Evolutionary conservation across 2,888 invertebrate genomes (phyloP).

Genomic region (Xestia sexstrigata): DNA sequence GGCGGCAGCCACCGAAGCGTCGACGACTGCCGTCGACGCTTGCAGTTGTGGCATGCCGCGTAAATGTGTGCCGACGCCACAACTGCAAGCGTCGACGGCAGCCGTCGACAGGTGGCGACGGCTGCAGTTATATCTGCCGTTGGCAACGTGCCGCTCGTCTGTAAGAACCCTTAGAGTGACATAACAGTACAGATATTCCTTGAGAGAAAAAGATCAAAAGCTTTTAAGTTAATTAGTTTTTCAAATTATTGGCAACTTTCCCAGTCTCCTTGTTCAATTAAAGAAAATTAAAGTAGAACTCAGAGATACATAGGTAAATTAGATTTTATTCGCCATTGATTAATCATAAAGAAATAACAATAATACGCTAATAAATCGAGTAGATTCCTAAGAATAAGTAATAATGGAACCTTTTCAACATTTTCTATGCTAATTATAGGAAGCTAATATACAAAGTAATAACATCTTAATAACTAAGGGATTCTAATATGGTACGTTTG

Average conservation of each 20-base stretch:
- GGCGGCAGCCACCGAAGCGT: too few relatives aligned
- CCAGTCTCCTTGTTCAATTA: not conserved
- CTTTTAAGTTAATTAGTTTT: not conserved
- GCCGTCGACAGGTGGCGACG: too few relatives aligned
- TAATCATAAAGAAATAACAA: slow-evolving; percentile 21
- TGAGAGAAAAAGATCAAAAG: not conserved
- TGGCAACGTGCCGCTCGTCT: too few relatives aligned
- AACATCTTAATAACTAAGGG: slow-evolving; percentile 14
- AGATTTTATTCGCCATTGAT: slow-evolving; percentile 43
- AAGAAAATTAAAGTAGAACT: slow-evolving; percentile 11
- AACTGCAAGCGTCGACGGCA: too few relatives aligned
- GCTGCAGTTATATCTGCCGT: too few relatives aligned
- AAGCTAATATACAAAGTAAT: slow-evolving; percentile 13
- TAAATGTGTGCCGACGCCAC: too few relatives aligned
- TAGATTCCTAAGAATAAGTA: slow-evolving; percentile 23
- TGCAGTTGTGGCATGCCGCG: too few relatives aligned
- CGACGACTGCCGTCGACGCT: too few relatives aligned
- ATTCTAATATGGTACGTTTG: slow-evolving; percentile 97
- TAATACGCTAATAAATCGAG: slow-evolving; percentile 30
- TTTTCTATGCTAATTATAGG: slow-evolving; percentile 22
- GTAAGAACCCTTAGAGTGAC: too few relatives aligned
- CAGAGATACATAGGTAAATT: slow-evolving; percentile 6
- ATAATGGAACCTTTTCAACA: slow-evolving; percentile 14
- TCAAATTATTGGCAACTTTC: not conserved
- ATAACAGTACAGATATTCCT: not conserved